Conservation (phyloP, 2,888 invertebrate genomes). For the Tetranychus piercei region DNA sequence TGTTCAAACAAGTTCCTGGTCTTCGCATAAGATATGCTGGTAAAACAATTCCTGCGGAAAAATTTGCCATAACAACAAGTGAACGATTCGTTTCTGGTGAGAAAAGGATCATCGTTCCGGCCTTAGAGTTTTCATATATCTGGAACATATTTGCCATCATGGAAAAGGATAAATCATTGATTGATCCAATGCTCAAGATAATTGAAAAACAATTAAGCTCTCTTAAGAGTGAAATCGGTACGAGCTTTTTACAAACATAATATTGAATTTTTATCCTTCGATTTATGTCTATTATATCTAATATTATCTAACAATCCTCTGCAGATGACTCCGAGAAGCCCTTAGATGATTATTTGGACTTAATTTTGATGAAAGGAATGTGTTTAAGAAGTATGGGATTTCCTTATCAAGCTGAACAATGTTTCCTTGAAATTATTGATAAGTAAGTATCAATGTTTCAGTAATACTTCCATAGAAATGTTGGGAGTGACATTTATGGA, state of each 20-base stretch:
- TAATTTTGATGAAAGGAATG: conserved; percentile 60
- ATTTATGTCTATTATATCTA: too few relatives aligned
- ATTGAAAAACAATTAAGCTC: conserved; percentile 29
- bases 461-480: neutral
- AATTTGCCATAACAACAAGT: conserved; percentile 56
- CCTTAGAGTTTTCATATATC: conserved; percentile 60
- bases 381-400: conserved; percentile 59
- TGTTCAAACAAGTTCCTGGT: conserved; percentile 58
- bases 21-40: conserved; percentile 80
- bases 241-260: neutral
- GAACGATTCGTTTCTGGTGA: conserved; percentile 1
- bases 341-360: neutral
- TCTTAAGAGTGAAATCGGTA: neutral
- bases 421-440: conserved; percentile 13
- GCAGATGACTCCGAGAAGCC: neutral
- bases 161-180: conserved; percentile 46
- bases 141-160: conserved; percentile 80
- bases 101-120: neutral
- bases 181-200: conserved; percentile 32
- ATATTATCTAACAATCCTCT: too few relatives aligned
- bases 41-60: conserved; percentile 89
- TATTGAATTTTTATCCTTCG: neutral
- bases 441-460: neutral
- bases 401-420: conserved; percentile 42
- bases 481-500: neutral